Evolutionary conservation across 2,888 invertebrate genomes (phyloP).

Genomic region (Macaria notata): DNA sequence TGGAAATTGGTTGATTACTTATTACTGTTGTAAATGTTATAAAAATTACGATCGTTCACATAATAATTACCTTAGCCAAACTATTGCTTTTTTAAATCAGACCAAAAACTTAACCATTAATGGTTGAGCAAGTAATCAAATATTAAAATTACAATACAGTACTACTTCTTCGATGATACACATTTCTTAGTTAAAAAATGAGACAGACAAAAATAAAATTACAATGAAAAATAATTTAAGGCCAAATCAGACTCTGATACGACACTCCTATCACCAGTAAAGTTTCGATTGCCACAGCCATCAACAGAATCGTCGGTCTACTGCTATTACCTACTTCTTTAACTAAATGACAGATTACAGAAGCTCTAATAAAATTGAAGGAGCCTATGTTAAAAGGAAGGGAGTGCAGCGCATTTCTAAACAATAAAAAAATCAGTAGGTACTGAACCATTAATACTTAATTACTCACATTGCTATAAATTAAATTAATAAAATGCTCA

Average conservation of each 20-base stretch:
- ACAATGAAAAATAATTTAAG: constrained; percentile 44
- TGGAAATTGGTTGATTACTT: constrained; percentile 44
- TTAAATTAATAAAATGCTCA: constrained; percentile 76
- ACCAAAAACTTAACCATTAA: constrained; percentile 46
- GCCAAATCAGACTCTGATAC: constrained; percentile 45
- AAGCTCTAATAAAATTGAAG: constrained; percentile 14
- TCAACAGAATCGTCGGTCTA: too few relatives aligned
- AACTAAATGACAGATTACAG: too few relatives aligned
- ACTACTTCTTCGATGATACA: constrained; percentile 52
- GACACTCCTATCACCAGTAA: background rate
- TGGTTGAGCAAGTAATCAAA: constrained; percentile 66
- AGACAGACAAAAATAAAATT: constrained; percentile 39
- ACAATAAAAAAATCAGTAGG: constrained; percentile 70
- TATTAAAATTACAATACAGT: constrained; percentile 41
- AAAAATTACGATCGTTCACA: constrained; percentile 65
- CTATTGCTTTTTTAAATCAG: constrained; percentile 46
- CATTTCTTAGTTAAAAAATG: constrained; percentile 43
- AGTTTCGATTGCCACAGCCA: too few relatives aligned
- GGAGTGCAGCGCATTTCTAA: constrained; percentile 64
- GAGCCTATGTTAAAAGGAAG: constrained; percentile 37
- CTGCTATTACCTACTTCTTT: too few relatives aligned
- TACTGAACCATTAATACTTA: constrained; percentile 59
- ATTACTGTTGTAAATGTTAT: constrained; percentile 60
- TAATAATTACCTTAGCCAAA: constrained; percentile 33
- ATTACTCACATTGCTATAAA: constrained; percentile 68